Evolutionary conservation across 1,140 invertebrate species (phyloP).

Genomic region (Hycleus cichorii): DNA sequence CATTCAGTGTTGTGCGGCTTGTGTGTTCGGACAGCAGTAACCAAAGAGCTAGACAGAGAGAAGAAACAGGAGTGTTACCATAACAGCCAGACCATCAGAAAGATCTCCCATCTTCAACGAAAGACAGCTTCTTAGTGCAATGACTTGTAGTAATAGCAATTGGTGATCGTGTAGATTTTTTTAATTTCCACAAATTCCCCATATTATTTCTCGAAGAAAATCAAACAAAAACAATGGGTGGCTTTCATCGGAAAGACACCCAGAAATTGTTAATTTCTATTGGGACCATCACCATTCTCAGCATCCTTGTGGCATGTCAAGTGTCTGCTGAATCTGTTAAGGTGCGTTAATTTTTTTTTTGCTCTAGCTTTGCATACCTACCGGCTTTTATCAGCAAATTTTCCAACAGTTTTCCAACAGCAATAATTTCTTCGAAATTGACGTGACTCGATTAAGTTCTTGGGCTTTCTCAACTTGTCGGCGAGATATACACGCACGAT

Average conservation of each 20-base stretch:
- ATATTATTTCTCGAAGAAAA: too few relatives aligned
- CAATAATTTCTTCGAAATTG: too few relatives aligned
- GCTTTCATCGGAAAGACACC: slow-evolving; percentile 10
- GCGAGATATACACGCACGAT: too few relatives aligned
- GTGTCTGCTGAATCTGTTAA: slow-evolving; percentile 16
- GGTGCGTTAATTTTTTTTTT: neutral
- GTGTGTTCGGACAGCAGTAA: slow-evolving; percentile 12
- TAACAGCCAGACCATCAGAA: neutral
- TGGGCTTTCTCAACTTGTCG: too few relatives aligned
- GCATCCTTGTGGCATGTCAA: slow-evolving; percentile 5
- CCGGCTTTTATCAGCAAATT: too few relatives aligned
- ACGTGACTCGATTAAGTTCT: too few relatives aligned
- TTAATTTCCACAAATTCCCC: too few relatives aligned
- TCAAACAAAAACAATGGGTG: slow-evolving; percentile 4
- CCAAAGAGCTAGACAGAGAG: neutral
- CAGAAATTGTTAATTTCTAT: slow-evolving; percentile 5
- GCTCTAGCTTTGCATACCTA: too few relatives aligned
- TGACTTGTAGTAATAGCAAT: slow-evolving; percentile 6
- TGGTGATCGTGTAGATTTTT: slow-evolving; percentile 5
- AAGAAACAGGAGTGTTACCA: too few relatives aligned
- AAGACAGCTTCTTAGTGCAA: slow-evolving; percentile 6
- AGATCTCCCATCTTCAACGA: neutral
- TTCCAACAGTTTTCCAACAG: too few relatives aligned
- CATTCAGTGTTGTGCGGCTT: slow-evolving; percentile 15
- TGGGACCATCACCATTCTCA: slow-evolving; percentile 2